Evolutionary conservation across 1,140 invertebrate genomes (phyloP).

Genomic region (Asbolus verrucosus): DNA sequence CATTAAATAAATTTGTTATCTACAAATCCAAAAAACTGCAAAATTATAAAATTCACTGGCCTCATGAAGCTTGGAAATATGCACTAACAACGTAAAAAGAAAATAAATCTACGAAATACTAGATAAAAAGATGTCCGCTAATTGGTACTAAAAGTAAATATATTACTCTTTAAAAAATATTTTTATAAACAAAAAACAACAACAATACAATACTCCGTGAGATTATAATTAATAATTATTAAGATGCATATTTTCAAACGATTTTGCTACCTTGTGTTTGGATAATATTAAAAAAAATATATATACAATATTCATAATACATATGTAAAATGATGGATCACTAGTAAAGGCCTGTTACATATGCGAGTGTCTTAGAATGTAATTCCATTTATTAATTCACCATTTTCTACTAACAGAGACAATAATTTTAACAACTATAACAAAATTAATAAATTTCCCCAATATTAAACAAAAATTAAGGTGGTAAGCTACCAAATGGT

Average conservation of each 20-base stretch:
- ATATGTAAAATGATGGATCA: slow-evolving; percentile 3
- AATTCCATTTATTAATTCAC: too few relatives aligned
- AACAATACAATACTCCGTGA: slow-evolving; percentile 19
- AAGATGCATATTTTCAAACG: slow-evolving; percentile 30
- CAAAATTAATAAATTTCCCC: too few relatives aligned
- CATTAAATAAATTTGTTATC: slow-evolving; percentile 23
- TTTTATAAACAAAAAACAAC: slow-evolving; percentile 17
- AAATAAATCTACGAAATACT: background rate
- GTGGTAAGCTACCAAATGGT: too few relatives aligned
- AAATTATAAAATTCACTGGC: slow-evolving; percentile 10
- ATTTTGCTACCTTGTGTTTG: background rate
- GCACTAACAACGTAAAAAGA: slow-evolving; percentile 2
- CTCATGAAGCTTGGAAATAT: slow-evolving; percentile 4
- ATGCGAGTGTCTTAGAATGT: background rate
- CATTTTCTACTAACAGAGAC: too few relatives aligned
- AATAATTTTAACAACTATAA: too few relatives aligned
- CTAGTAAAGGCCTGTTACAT: slow-evolving; percentile 1
- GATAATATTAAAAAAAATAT: background rate
- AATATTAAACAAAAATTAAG: too few relatives aligned
- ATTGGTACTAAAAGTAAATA: slow-evolving; percentile 6
- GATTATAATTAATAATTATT: too few relatives aligned
- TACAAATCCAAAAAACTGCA: slow-evolving; percentile 23
- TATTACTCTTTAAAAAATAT: background rate
- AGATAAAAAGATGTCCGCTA: background rate
- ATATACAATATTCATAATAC: slow-evolving; percentile 2